Evolutionary conservation across 2,113 vertebrate species (phyloP).

Genomic region (Notarius quadriscutis): DNA sequence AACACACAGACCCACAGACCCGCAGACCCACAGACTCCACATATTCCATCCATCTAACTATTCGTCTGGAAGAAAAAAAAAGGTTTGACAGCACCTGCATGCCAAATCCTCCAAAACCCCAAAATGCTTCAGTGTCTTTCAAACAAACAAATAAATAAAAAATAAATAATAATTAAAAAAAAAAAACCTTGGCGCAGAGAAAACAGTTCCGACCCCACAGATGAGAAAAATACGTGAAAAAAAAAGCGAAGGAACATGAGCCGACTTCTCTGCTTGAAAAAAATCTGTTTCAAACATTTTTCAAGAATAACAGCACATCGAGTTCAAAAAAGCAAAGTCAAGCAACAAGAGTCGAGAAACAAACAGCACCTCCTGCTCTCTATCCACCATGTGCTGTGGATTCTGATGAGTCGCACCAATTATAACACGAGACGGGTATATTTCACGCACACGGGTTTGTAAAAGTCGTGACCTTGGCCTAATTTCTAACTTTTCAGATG

Average conservation of each 20-base stretch:
- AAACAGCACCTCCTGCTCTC: constrained; percentile 49
- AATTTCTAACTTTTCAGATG: neutral
- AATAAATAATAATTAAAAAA: neutral
- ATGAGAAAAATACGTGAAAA: constrained; percentile 53
- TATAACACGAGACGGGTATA: neutral
- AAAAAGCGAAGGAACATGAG: neutral
- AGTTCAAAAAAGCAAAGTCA: neutral
- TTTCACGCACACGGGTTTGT: neutral
- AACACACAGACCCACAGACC: neutral
- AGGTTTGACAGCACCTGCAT: neutral
- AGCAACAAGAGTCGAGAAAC: constrained; percentile 57
- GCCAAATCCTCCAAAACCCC: neutral
- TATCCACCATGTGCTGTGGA: neutral
- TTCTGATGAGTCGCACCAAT: neutral
- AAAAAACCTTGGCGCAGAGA: neutral
- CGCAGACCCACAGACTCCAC: constrained; percentile 13
- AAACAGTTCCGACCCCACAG: constrained; percentile 63
- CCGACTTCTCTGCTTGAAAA: neutral
- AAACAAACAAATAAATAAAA: neutral
- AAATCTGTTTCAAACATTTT: constrained; percentile 4
- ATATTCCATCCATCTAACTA: neutral
- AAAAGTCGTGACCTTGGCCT: neutral
- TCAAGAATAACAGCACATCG: constrained; percentile 30
- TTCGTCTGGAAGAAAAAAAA: neutral
- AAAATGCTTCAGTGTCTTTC: neutral